Evolutionary conservation across 1,140 invertebrate species (phyloP).

Genomic region (Musca domestica): DNA sequence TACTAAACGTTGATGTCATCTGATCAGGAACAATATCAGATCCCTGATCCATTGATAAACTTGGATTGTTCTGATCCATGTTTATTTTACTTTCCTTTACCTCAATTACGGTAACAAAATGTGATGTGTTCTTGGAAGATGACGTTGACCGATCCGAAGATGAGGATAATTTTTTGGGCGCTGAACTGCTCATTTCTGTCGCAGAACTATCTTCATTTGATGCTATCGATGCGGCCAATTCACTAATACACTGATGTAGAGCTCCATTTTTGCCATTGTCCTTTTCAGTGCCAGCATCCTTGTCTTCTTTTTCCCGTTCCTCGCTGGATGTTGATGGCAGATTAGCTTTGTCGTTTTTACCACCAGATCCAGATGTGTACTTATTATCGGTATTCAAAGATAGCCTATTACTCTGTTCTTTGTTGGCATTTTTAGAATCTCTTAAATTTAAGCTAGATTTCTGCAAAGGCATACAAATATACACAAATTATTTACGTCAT

Average conservation of each 20-base stretch:
- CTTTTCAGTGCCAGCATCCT: constrained; percentile 50
- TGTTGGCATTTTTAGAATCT: constrained; percentile 34
- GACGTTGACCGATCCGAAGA: constrained; percentile 22
- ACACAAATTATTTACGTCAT: background rate
- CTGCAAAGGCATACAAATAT: constrained; percentile 28
- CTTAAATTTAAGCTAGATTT: constrained; percentile 52
- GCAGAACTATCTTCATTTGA: constrained; percentile 28
- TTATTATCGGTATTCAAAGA: constrained; percentile 49
- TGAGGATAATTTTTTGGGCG: background rate
- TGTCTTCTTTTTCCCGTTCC: constrained; percentile 48
- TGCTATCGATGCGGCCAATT: constrained; percentile 59
- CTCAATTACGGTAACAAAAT: constrained; percentile 86
- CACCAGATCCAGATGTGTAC: constrained; percentile 22
- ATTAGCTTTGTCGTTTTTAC: constrained; percentile 30
- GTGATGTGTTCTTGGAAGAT: constrained; percentile 60
- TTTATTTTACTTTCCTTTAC: constrained; percentile 63
- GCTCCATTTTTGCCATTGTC: constrained; percentile 43
- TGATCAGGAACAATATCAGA: constrained; percentile 1
- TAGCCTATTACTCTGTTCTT: constrained; percentile 46
- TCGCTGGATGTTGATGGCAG: constrained; percentile 16
- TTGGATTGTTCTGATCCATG: constrained; percentile 8
- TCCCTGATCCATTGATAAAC: constrained; percentile 6
- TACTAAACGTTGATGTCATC: constrained; percentile 25
- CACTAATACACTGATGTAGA: constrained; percentile 62
- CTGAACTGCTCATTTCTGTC: background rate